Base-by-base conservation (phyloP, 2,797 vertebrate species). In the Dermochelys coriacea region DNA sequence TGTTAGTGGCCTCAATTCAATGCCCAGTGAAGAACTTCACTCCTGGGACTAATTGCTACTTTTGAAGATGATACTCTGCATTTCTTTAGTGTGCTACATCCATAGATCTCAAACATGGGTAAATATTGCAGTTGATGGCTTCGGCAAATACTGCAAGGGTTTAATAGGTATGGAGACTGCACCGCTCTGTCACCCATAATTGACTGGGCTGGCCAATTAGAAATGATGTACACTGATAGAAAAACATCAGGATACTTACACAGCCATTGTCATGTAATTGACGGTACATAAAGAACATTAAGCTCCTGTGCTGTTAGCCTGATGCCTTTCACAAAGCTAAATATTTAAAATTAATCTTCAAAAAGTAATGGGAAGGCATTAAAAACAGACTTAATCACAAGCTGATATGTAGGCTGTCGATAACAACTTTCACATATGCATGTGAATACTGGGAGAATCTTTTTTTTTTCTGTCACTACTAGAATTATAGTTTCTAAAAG, bases 101-200 rank as follows among this genome's bases (percentile, higher is more conserved):
- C 71, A 34, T 52, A 85, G 57, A 79, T 10, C 79, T 74, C 1
- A 0, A 88, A 84, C 45, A 45, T 5, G 64, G 49, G 25, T 77
- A 90, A 91, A 49, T 61, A 31, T 25, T 87, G 14, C 81, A 89
- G 90, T 6, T 47, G n/a, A 41, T 71, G n/a, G 68, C 19, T 71
- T 71, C 9, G 21, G 51, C n/a, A 49, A 52, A 71, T 51, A 34
- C 89, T 94, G 45, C 49, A 57, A 31, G 64, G 9, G 51, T 75
- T 21, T 80, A 34, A 52, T 78, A 90, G 51, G 91, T 77, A 57
- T 12, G 41, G 8, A 11, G 74, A 49, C 14, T 77, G 27, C 27
- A 77, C 29, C 12, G 25, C 23, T 21, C 7, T 37, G 52, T 37
- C 41, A 49, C 55, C 55, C 29, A 23, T 23, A 18, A 29, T 82